phyloP scores from a whole-genome alignment of 2,888 invertebrate genomes.

The Machimus atricapillus region DNA sequence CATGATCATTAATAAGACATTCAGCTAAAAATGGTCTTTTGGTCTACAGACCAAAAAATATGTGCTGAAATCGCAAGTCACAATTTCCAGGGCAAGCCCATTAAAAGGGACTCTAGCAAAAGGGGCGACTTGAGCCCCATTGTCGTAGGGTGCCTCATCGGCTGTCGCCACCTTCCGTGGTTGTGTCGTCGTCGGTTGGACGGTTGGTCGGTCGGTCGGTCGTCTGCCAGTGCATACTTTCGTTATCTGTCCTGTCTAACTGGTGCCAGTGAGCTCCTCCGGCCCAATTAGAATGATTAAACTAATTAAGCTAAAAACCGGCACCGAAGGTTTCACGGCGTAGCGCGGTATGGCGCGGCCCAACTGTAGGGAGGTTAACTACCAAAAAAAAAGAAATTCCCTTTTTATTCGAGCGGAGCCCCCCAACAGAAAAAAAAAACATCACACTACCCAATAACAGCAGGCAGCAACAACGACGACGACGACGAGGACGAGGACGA shows the following conservation, averaged over 20 bases:
- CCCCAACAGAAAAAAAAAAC: background rate
- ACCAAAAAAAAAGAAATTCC: constrained; percentile 23
- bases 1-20: background rate
- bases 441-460: constrained; percentile 38
- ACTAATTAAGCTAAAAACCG: constrained; percentile 44
- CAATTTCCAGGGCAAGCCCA: background rate
- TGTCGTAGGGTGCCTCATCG: background rate
- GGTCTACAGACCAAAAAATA: background rate
- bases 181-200: background rate
- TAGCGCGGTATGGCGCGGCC: background rate
- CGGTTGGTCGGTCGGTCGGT: background rate
- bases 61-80: background rate
- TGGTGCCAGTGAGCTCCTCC: constrained; percentile 7
- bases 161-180: background rate
- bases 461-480: constrained; percentile 26
- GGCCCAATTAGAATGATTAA: constrained; percentile 43
- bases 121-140: background rate
- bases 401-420: constrained; percentile 27
- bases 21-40: background rate
- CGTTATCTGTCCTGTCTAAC: background rate
- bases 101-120: background rate
- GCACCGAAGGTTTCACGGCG: constrained; percentile 18
- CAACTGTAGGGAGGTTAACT: constrained; percentile 23
- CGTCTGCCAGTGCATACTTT: background rate
- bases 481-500: background rate